These are phyloP conservation scores for Brenthis daphne DNA, from an alignment of 2,888 invertebrate species.

Conservation along the genomic window DNA sequence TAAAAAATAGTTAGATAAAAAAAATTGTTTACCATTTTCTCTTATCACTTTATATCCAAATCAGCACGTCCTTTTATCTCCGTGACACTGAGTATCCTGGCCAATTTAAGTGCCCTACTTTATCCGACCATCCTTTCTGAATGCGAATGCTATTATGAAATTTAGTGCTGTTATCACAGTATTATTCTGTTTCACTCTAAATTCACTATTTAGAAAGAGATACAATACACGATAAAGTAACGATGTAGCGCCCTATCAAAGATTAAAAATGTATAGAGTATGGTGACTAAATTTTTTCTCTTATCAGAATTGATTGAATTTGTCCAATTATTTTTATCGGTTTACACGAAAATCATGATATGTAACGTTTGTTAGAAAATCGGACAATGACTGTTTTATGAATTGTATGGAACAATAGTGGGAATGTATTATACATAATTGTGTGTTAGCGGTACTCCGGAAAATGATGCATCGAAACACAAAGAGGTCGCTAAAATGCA, in stretches of 20 bases:
- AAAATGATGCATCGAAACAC: constrained; percentile 37
- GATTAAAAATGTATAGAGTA: constrained; percentile 34
- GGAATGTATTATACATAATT: constrained; percentile 25
- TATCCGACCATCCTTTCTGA: constrained; percentile 51
- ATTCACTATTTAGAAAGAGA: constrained; percentile 41
- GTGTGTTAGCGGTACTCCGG: constrained; percentile 37
- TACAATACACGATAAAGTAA: constrained; percentile 36
- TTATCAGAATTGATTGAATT: background rate
- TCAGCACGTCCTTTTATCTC: constrained; percentile 38
- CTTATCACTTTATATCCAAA: constrained; percentile 19
- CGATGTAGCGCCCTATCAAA: constrained; percentile 39
- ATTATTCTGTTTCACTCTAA: constrained; percentile 40
- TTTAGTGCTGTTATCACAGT: constrained; percentile 49
- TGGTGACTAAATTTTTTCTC: constrained; percentile 2
- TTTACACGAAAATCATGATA: constrained; percentile 9
- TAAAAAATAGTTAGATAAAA: constrained; percentile 16
- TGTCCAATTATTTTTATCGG: background rate
- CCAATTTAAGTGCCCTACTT: constrained; percentile 62
- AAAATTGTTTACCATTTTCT: constrained; percentile 60
- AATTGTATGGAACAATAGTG: constrained; percentile 31
- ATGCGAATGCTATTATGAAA: constrained; percentile 54
- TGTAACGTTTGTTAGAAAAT: background rate
- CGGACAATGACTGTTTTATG: constrained; percentile 5
- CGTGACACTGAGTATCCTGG: constrained; percentile 48
- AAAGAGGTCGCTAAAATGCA: constrained; percentile 45